A percentile compares a stretch with the other conserved stretches of the same genome.
Conservation (phyloP, 2,797 vertebrate genomes). For the Phataginus tetradactyla region DNA sequence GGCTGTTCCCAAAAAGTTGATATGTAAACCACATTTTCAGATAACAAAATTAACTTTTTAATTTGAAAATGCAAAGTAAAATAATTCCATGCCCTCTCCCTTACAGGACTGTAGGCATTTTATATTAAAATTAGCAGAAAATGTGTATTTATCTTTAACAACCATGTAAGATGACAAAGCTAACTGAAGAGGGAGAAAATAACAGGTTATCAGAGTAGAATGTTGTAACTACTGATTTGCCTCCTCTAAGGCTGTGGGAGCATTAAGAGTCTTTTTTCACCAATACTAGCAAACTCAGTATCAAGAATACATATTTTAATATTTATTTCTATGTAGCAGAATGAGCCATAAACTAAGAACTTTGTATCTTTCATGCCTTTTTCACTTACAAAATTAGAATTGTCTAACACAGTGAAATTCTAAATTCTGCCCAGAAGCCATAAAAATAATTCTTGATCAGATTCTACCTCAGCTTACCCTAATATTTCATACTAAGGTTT, state of each 20-base stretch:
- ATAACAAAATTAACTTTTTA: constrained; percentile 38
- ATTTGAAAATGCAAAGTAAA: constrained; percentile 33
- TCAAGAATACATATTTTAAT: not conserved
- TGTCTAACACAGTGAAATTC: not conserved
- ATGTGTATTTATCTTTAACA: constrained; percentile 36
- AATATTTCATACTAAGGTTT: not conserved
- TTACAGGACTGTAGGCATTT: not conserved
- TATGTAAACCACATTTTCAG: not conserved
- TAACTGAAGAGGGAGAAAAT: not conserved
- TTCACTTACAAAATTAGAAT: not conserved
- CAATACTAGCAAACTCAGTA: not conserved
- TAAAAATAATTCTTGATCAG: not conserved
- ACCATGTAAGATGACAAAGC: not conserved
- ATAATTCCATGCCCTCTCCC: not conserved
- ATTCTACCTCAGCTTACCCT: not conserved
- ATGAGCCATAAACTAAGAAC: not conserved
- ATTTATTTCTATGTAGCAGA: not conserved
- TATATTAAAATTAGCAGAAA: constrained; percentile 18
- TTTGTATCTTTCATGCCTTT: not conserved
- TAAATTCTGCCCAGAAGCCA: constrained; percentile 1
- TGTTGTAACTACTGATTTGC: constrained; percentile 9
- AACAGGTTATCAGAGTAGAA: constrained; percentile 32
- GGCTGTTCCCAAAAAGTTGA: not conserved
- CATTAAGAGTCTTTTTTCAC: not conserved
- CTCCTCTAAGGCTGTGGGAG: not conserved